Evolutionary conservation across 2,113 vertebrate species (phyloP).

Genomic region (Fulica atra): DNA sequence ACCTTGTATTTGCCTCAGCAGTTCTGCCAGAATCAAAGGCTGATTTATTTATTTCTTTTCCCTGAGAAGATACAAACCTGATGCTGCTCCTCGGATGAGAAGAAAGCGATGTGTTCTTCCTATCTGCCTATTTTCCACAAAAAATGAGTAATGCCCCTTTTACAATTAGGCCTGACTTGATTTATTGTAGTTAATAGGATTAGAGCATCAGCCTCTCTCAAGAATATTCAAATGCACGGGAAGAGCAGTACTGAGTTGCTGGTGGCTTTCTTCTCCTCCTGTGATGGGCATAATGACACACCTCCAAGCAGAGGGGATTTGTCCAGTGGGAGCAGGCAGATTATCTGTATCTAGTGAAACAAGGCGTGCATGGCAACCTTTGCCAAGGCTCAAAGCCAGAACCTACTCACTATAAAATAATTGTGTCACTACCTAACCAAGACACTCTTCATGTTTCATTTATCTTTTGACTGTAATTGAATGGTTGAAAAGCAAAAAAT

Average conservation of each 20-base stretch:
- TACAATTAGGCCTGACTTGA: slow-evolving; percentile 61
- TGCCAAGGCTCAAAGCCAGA: slow-evolving; percentile 76
- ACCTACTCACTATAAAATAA: slow-evolving; percentile 77
- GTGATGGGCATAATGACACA: slow-evolving; percentile 67
- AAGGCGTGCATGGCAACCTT: slow-evolving; percentile 69
- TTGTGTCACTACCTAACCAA: slow-evolving; percentile 75
- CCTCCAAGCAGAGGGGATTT: slow-evolving; percentile 75
- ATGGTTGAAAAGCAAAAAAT: slow-evolving; percentile 79
- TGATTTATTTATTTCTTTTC: background rate
- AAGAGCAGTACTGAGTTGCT: slow-evolving; percentile 51
- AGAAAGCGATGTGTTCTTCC: background rate
- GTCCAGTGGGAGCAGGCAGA: slow-evolving; percentile 64
- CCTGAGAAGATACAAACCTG: background rate
- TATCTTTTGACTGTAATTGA: slow-evolving; percentile 83
- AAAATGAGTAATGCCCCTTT: slow-evolving; percentile 21
- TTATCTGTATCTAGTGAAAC: slow-evolving; percentile 75
- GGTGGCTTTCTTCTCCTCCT: slow-evolving; percentile 66
- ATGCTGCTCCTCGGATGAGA: background rate
- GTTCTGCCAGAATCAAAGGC: slow-evolving; percentile 20
- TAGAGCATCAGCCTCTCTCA: slow-evolving; percentile 70
- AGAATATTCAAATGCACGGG: slow-evolving; percentile 64
- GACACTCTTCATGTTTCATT: slow-evolving; percentile 74
- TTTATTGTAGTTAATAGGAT: slow-evolving; percentile 77
- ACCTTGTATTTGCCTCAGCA: background rate
- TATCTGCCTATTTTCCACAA: slow-evolving; percentile 30